These are phyloP conservation scores for Chymomyza amoena DNA, from an alignment of 2,888 invertebrate genomes.

Conservation along the genomic window DNA sequence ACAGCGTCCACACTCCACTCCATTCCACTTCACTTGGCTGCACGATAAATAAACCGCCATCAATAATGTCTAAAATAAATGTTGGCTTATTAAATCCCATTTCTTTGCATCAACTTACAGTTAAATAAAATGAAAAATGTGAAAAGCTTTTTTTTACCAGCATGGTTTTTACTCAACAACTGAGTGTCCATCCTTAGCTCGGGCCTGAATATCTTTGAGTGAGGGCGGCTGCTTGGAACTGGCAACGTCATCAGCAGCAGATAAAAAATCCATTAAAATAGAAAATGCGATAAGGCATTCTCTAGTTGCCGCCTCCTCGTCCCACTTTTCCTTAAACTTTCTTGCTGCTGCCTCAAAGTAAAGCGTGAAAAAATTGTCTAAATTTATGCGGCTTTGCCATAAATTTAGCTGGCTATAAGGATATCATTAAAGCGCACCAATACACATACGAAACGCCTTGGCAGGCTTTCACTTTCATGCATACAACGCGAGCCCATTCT, in stretches of 20 bases:
- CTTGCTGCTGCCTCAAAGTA: conserved; percentile 27
- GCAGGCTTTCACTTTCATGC: conserved; percentile 33
- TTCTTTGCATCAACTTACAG: conserved; percentile 58
- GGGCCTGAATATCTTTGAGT: not conserved
- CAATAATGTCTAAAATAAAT: conserved; percentile 72
- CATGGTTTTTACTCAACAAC: conserved; percentile 28
- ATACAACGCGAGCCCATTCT: not conserved
- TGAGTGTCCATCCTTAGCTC: conserved; percentile 5
- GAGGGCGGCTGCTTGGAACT: conserved; percentile 12
- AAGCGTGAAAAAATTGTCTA: conserved; percentile 62
- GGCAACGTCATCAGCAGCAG: conserved; percentile 49
- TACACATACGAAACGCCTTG: conserved; percentile 13
- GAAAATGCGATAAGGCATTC: conserved; percentile 64
- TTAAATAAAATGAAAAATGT: conserved; percentile 66
- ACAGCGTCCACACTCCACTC: not conserved
- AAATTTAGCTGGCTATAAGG: conserved; percentile 72
- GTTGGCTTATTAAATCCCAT: conserved; percentile 74
- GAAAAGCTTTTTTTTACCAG: conserved; percentile 40
- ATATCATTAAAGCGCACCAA: conserved; percentile 70
- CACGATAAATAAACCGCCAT: conserved; percentile 63
- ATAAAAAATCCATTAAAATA: conserved; percentile 75
- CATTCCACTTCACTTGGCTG: not conserved
- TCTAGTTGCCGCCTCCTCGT: not conserved
- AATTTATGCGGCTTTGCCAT: conserved; percentile 72
- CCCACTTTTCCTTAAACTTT: not conserved